These are phyloP conservation scores for Listronotus oregonensis DNA, from an alignment of 1,140 invertebrate species.

Conservation along the genomic window DNA sequence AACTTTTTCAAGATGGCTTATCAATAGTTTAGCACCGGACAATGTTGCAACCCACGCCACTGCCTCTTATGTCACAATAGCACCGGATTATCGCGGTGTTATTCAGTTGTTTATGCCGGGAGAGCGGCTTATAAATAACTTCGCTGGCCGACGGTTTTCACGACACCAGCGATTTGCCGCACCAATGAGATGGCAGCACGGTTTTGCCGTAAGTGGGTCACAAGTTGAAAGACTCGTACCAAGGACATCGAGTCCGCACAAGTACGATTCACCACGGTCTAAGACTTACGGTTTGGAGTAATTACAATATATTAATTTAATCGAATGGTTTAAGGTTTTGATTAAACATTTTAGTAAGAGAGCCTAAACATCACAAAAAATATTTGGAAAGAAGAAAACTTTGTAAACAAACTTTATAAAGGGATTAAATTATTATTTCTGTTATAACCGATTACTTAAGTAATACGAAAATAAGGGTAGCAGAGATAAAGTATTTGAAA, in stretches of 20 bases:
- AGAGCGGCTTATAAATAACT: slow-evolving; percentile 47
- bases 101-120: slow-evolving; percentile 32
- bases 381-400: no score
- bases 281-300: slow-evolving; percentile 30
- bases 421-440: no score
- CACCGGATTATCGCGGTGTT: slow-evolving; percentile 34
- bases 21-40: background rate
- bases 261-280: slow-evolving; percentile 44
- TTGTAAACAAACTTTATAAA: no score
- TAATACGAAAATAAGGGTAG: no score
- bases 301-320: slow-evolving; percentile 18
- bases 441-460: no score
- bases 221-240: slow-evolving; percentile 55
- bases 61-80: slow-evolving; percentile 43
- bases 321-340: slow-evolving; percentile 13
- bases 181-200: slow-evolving; percentile 34
- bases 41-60: slow-evolving; percentile 6
- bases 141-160: slow-evolving; percentile 29
- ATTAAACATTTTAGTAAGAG: no score
- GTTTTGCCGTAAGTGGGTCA: slow-evolving; percentile 51
- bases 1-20: no score
- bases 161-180: slow-evolving; percentile 39
- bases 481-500: no score
- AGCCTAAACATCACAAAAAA: no score
- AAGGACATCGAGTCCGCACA: slow-evolving; percentile 51